Conservation (phyloP, 1,140 invertebrate genomes). For the Pomacea maculata region DNA sequence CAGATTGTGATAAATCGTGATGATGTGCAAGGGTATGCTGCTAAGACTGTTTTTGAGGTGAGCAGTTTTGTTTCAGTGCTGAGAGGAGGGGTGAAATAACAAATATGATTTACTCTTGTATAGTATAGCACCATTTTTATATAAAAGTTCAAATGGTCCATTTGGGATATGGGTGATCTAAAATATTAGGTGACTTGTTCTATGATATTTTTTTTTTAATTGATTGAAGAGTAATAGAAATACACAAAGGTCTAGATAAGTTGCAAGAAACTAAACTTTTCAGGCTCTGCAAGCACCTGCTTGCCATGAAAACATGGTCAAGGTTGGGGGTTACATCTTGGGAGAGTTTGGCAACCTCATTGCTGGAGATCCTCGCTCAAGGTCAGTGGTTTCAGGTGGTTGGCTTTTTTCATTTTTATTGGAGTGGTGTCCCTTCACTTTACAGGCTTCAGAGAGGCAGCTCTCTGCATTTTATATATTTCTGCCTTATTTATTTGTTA, state of each 20-base stretch:
- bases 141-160: too few species aligned
- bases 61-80: constrained; percentile 3
- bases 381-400: constrained; percentile 48
- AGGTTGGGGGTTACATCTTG: constrained; percentile 99
- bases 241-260: too few species aligned
- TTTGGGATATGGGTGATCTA: too few species aligned
- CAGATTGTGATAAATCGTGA: constrained; percentile 99
- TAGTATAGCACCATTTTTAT: too few species aligned
- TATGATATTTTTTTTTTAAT: too few species aligned
- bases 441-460: not conserved
- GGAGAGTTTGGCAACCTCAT: constrained; percentile 99
- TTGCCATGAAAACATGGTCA: constrained; percentile 99
- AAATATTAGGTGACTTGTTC: too few species aligned
- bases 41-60: constrained; percentile 98
- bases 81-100: too few species aligned
- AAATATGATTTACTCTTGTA: too few species aligned
- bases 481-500: not conserved
- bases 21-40: constrained; percentile 97
- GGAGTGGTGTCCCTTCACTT: not conserved
- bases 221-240: too few species aligned
- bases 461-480: not conserved
- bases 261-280: not conserved
- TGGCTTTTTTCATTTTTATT: not conserved
- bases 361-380: constrained; percentile 95
- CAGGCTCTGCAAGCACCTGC: constrained; percentile 95